phyloP scores from a whole-genome alignment of 1,140 invertebrate genomes.

The Diachasmimorpha longicaudata region DNA sequence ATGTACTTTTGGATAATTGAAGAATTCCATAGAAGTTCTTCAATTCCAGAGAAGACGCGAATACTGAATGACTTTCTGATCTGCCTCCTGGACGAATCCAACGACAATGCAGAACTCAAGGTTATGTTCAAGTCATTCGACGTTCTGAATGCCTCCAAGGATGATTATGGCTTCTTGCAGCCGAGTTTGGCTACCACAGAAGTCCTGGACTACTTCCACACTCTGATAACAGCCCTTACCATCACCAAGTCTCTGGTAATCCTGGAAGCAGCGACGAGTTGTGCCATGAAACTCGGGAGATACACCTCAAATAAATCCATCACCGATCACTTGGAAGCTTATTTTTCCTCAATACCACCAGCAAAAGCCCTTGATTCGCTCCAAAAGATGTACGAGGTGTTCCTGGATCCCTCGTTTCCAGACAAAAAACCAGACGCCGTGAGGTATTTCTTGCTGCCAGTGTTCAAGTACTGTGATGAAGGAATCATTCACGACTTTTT shows the following conservation, averaged over 20 bases:
- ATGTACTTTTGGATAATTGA: constrained; percentile 48
- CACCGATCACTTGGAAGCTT: constrained; percentile 37
- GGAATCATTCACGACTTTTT: constrained; percentile 43
- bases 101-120: constrained; percentile 34
- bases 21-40: constrained; percentile 31
- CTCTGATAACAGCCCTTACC: constrained; percentile 43
- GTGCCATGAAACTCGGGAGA: constrained; percentile 41
- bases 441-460: constrained; percentile 42
- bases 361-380: constrained; percentile 40
- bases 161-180: background rate
- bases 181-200: constrained; percentile 33
- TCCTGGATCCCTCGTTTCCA: constrained; percentile 33
- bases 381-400: constrained; percentile 34
- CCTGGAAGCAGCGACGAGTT: constrained; percentile 42
- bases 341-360: constrained; percentile 36
- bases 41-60: constrained; percentile 40
- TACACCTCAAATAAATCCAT: constrained; percentile 42
- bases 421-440: constrained; percentile 44
- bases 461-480: constrained; percentile 38
- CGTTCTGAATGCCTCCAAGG: constrained; percentile 10
- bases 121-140: constrained; percentile 33
- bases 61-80: constrained; percentile 50
- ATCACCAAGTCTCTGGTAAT: constrained; percentile 46
- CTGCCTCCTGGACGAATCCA: constrained; percentile 38
- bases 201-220: constrained; percentile 44